Percentiles rank a stretch among this genome's conserved stretches.
These are phyloP conservation scores for Thalpophila matura DNA, from an alignment of 2,888 invertebrate species.

Conservation along the genomic window DNA sequence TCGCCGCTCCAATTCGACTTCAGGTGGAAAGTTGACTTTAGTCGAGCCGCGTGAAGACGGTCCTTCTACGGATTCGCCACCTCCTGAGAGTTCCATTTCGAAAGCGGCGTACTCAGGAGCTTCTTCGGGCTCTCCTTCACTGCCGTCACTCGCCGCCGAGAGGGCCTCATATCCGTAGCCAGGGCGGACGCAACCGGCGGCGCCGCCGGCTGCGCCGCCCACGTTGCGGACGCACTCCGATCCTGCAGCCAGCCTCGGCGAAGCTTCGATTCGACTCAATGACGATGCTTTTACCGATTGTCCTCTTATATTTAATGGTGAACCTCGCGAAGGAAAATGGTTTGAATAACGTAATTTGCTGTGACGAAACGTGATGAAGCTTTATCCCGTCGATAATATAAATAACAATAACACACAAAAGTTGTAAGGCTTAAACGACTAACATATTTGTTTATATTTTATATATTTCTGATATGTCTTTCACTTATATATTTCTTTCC, in stretches of 20 bases:
- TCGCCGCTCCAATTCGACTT: conserved; percentile 87
- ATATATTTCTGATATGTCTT: conserved; percentile 38
- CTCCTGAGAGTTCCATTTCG: conserved; percentile 86
- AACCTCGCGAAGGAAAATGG: conserved; percentile 80
- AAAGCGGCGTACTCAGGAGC: conserved; percentile 84
- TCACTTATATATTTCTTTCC: conserved; percentile 51
- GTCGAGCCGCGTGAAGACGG: conserved; percentile 89
- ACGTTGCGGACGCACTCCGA: conserved; percentile 78
- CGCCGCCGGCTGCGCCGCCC: conserved; percentile 74
- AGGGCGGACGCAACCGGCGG: conserved; percentile 85
- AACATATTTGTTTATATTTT: conserved; percentile 27
- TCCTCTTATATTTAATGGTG: conserved; percentile 80
- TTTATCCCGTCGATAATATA: conserved; percentile 66
- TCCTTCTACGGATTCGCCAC: conserved; percentile 83
- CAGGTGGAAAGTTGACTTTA: conserved; percentile 93
- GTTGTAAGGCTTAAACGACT: conserved; percentile 38
- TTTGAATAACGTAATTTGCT: conserved; percentile 87
- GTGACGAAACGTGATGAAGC: conserved; percentile 89
- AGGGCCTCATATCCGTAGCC: conserved; percentile 89
- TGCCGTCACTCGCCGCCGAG: conserved; percentile 87
- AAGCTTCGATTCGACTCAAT: conserved; percentile 86
- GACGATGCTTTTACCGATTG: conserved; percentile 84
- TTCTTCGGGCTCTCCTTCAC: conserved; percentile 85
- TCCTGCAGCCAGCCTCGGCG: conserved; percentile 82
- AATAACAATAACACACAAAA: conserved; percentile 44